These are phyloP conservation scores for Pemphredon lugubris DNA, from an alignment of 2,888 invertebrate genomes.

Conservation along the genomic window DNA sequence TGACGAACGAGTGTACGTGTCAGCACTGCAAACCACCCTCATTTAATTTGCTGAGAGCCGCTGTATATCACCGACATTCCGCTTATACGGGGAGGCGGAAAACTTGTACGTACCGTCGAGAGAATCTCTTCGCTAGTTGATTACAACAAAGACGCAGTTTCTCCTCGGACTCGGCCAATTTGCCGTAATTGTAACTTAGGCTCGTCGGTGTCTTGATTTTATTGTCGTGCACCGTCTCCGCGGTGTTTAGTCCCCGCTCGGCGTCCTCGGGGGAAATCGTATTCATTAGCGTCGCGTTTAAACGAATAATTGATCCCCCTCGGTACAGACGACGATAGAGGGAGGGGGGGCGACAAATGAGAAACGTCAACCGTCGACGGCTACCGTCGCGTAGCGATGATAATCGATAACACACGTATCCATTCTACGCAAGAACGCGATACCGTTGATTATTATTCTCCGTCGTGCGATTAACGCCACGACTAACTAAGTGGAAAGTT, in stretches of 20 bases:
- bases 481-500: slow-evolving; percentile 48
- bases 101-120: slow-evolving; percentile 34
- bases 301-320: too few relatives aligned
- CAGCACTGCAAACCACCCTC: slow-evolving; percentile 71
- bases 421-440: slow-evolving; percentile 5
- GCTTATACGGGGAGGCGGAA: slow-evolving; percentile 27
- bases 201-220: too few relatives aligned
- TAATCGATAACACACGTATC: slow-evolving; percentile 24
- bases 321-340: too few relatives aligned
- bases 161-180: slow-evolving; percentile 28
- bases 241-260: too few relatives aligned
- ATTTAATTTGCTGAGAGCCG: slow-evolving; percentile 72
- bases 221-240: too few relatives aligned
- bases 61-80: slow-evolving; percentile 64
- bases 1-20: slow-evolving; percentile 73
- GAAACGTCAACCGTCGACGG: neutral
- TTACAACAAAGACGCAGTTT: slow-evolving; percentile 45
- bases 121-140: slow-evolving; percentile 47
- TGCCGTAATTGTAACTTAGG: slow-evolving; percentile 35
- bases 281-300: too few relatives aligned
- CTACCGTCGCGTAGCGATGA: slow-evolving; percentile 13
- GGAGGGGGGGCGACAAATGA: too few relatives aligned
- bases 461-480: slow-evolving; percentile 18
- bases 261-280: neutral
- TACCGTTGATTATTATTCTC: slow-evolving; percentile 21